Evolutionary conservation across 2,797 vertebrate genomes (phyloP).

Genomic region (Melanotaenia pygmaea): DNA sequence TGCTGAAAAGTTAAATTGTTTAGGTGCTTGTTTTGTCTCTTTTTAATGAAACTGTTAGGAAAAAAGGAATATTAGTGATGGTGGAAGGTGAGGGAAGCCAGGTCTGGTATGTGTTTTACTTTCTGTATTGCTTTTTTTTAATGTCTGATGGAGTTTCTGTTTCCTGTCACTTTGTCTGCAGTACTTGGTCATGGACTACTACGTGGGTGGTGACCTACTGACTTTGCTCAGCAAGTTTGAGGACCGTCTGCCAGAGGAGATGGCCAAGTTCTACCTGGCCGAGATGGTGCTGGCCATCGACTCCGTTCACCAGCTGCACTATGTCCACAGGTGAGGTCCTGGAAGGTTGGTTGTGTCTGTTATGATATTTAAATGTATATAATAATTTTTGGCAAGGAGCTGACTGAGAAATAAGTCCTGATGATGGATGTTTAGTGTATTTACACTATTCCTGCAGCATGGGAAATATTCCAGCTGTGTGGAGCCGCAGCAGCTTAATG

Average conservation of each 20-base stretch:
- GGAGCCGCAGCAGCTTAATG: constrained; percentile 30
- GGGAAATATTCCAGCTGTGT: constrained; percentile 36
- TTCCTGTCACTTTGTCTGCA: constrained; percentile 49
- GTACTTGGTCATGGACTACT: constrained; percentile 99
- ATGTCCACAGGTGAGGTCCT: constrained; percentile 92
- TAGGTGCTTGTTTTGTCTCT: not conserved
- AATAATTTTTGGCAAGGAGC: constrained; percentile 14
- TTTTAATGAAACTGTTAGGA: constrained; percentile 40
- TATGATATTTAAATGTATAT: not conserved
- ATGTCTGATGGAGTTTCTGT: not conserved
- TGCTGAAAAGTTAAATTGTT: constrained; percentile 34
- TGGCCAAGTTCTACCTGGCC: constrained; percentile 98
- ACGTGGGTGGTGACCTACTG: constrained; percentile 97
- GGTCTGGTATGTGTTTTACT: constrained; percentile 3
- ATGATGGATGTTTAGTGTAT: constrained; percentile 41
- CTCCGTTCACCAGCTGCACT: constrained; percentile 98
- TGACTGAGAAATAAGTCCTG: constrained; percentile 7
- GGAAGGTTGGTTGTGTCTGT: not conserved
- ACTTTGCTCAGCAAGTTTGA: constrained; percentile 99
- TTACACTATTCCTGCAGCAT: constrained; percentile 42
- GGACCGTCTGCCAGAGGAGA: constrained; percentile 96
- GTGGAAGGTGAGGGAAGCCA: not conserved
- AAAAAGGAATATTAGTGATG: constrained; percentile 5
- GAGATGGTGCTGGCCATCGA: constrained; percentile 99
- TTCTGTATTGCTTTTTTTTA: not conserved